Conservation (phyloP, 2,113 vertebrate species). For the Leptobrachium leishanense region DNA sequence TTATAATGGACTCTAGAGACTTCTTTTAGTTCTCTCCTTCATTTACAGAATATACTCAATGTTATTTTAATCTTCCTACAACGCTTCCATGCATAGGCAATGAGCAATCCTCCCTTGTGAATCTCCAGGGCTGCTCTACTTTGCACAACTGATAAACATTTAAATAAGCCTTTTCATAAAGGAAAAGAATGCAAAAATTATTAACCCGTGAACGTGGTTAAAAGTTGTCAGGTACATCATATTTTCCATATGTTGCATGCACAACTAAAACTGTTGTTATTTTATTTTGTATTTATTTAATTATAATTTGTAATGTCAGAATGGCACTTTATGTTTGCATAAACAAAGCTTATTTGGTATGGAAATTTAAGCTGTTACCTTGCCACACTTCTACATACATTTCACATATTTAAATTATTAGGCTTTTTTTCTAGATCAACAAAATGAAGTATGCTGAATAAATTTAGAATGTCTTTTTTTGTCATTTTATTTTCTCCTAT, state of each 20-base stretch:
- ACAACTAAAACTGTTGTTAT: not conserved
- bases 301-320: slow-evolving; percentile 5
- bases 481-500: too few relatives aligned
- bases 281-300: not conserved
- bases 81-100: slow-evolving; percentile 95
- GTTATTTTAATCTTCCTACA: slow-evolving; percentile 99
- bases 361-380: not conserved
- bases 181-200: slow-evolving; percentile 69
- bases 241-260: slow-evolving; percentile 27
- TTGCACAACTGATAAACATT: slow-evolving; percentile 90
- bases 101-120: slow-evolving; percentile 79
- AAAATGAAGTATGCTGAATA: too few relatives aligned
- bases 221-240: slow-evolving; percentile 49
- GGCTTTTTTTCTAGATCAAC: too few relatives aligned
- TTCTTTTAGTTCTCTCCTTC: slow-evolving; percentile 93
- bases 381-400: not conserved
- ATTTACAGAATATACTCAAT: slow-evolving; percentile 99
- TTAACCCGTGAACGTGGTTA: slow-evolving; percentile 74
- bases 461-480: too few relatives aligned
- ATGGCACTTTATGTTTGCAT: not conserved
- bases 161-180: slow-evolving; percentile 78
- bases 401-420: not conserved
- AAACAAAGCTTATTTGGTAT: not conserved
- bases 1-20: slow-evolving; percentile 99
- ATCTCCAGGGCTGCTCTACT: slow-evolving; percentile 74